phyloP scores from a whole-genome alignment of 2,113 vertebrate species.

The Leucoraja erinaceus region DNA sequence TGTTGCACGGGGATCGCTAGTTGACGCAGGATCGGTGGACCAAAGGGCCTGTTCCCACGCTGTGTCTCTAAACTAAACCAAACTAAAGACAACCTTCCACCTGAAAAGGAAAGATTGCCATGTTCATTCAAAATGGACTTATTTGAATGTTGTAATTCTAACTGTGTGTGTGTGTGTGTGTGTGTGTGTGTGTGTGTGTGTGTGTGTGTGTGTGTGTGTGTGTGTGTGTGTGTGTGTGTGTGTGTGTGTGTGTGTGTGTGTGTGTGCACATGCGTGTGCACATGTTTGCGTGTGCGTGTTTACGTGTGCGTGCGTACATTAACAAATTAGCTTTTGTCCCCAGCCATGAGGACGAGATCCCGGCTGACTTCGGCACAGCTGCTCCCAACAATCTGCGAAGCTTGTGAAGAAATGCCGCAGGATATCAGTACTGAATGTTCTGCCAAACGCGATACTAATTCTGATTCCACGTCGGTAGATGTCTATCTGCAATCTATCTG shows the following conservation, averaged over 20 bases:
- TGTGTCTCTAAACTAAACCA: no score
- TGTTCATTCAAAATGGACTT: not conserved
- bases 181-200: no score
- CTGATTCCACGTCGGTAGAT: constrained; percentile 50
- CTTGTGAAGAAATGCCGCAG: constrained; percentile 56
- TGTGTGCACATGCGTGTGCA: no score
- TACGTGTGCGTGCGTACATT: not conserved
- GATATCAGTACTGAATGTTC: constrained; percentile 47
- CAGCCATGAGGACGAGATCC: constrained; percentile 66
- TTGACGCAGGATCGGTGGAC: no score
- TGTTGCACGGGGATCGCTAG: no score
- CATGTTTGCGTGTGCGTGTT: no score
- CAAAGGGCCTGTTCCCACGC: no score
- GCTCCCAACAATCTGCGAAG: constrained; percentile 71
- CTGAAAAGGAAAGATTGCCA: not conserved
- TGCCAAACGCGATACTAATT: constrained; percentile 31
- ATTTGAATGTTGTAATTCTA: not conserved
- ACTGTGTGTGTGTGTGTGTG: no score
- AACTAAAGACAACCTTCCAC: not conserved
- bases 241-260: no score
- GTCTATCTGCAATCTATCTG: constrained; percentile 80
- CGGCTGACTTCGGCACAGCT: constrained; percentile 57
- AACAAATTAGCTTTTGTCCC: not conserved
- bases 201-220: no score
- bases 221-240: no score